phyloP scores from a whole-genome alignment of 2,113 vertebrate species.

The Micromys minutus region DNA sequence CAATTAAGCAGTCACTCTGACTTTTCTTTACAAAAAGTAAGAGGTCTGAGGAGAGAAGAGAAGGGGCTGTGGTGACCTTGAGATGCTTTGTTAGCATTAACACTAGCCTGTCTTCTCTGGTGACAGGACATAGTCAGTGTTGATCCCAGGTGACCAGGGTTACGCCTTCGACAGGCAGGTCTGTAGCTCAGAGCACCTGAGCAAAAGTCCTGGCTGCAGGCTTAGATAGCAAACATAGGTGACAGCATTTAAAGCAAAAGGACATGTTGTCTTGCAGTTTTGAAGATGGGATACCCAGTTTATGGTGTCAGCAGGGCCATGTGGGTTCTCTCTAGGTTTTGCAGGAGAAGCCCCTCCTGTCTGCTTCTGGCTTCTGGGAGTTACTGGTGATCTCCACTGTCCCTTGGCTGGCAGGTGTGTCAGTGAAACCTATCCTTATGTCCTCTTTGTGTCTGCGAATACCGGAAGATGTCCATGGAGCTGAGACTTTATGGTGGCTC shows the following conservation, averaged over 20 bases:
- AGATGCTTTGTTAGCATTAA: no score
- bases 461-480: background rate
- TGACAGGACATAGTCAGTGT: background rate
- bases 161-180: background rate
- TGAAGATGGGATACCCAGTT: background rate
- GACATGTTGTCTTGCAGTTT: background rate
- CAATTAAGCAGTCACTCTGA: background rate
- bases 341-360: background rate
- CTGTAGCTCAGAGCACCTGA: background rate
- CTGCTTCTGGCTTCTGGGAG: background rate
- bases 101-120: no score
- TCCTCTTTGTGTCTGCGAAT: background rate
- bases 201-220: background rate
- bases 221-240: background rate
- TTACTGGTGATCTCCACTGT: background rate
- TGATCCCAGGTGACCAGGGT: background rate
- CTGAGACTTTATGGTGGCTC: no score
- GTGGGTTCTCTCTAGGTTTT: background rate
- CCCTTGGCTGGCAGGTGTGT: no score
- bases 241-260: background rate
- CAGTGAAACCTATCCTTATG: accelerated
- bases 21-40: background rate
- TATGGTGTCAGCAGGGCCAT: background rate
- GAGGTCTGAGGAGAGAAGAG: background rate
- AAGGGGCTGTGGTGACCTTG: accelerated